A percentile compares a stretch with the other conserved stretches of the same genome.
These are phyloP conservation scores for Cinara cedri DNA, from an alignment of 2,888 invertebrate genomes.

Conservation along the genomic window DNA sequence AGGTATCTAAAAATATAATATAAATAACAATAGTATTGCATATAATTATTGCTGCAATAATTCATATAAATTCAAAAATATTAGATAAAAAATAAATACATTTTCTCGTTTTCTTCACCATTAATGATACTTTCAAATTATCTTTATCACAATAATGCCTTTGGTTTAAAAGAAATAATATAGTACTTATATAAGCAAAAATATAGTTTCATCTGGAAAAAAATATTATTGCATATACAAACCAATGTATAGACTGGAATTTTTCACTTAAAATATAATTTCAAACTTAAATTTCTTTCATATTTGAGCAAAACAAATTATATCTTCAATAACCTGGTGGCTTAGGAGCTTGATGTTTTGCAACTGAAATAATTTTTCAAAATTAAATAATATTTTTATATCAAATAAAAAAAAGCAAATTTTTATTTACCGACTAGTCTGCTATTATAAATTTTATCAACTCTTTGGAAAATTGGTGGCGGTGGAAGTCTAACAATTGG, in stretches of 20 bases:
- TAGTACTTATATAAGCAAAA: slow-evolving; percentile 54
- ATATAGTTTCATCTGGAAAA: slow-evolving; percentile 31
- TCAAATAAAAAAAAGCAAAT: neutral
- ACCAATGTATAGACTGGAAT: slow-evolving; percentile 8
- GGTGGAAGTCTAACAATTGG: slow-evolving; percentile 70
- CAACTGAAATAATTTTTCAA: slow-evolving; percentile 35
- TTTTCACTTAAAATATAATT: slow-evolving; percentile 17
- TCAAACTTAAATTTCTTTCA: slow-evolving; percentile 28
- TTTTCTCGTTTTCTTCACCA: slow-evolving; percentile 29
- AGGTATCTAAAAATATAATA: slow-evolving; percentile 30
- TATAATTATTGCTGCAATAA: slow-evolving; percentile 41
- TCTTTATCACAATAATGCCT: slow-evolving; percentile 56
- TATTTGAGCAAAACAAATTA: slow-evolving; percentile 47
- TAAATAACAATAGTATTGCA: slow-evolving; percentile 44
- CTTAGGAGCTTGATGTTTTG: slow-evolving; percentile 55
- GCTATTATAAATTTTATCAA: slow-evolving; percentile 74
- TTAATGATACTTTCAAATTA: slow-evolving; percentile 42
- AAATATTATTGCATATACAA: slow-evolving; percentile 36
- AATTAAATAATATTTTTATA: neutral
- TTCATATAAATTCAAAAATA: slow-evolving; percentile 35
- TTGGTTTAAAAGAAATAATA: slow-evolving; percentile 53
- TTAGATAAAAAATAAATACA: slow-evolving; percentile 42
- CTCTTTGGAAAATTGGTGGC: slow-evolving; percentile 73
- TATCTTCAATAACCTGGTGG: slow-evolving; percentile 52
- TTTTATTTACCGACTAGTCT: slow-evolving; percentile 63